These are phyloP conservation scores for Folsomia manolachei DNA, from an alignment of 2,888 invertebrate genomes.

Conservation along the genomic window DNA sequence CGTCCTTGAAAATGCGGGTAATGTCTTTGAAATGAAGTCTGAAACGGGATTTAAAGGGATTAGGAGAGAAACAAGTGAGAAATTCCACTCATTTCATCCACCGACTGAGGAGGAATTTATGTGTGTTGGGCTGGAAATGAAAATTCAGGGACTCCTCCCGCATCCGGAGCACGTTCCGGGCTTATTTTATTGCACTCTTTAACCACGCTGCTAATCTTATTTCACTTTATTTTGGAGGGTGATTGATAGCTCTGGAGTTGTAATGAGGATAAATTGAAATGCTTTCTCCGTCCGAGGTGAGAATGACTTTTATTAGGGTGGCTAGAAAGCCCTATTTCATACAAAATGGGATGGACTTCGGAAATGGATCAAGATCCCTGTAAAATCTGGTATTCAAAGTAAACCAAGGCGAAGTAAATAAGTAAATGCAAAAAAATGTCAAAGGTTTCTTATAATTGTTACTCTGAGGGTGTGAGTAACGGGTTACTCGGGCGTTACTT, in stretches of 20 bases:
- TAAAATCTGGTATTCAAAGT: not conserved
- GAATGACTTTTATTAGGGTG: not conserved
- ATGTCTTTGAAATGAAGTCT: slow-evolving; percentile 11
- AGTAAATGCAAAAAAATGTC: not conserved
- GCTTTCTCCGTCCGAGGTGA: not conserved
- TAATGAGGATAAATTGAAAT: not conserved
- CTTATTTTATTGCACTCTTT: not conserved
- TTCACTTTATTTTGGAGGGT: not conserved
- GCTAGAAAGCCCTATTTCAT: not conserved
- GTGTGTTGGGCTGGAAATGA: not conserved
- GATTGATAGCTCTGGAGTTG: not conserved
- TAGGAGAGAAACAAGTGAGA: not conserved
- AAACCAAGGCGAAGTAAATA: not conserved
- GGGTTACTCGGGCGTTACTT: not conserved
- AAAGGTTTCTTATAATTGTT: not conserved
- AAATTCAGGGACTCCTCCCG: not conserved
- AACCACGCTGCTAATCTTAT: too few relatives aligned
- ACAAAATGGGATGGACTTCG: not conserved
- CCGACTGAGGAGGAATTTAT: not conserved
- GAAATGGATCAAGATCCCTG: not conserved
- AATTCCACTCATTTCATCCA: not conserved
- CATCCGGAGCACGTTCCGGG: not conserved
- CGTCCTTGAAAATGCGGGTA: not conserved
- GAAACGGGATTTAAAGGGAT: slow-evolving; percentile 5
- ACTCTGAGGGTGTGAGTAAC: too few relatives aligned